phyloP scores from a whole-genome alignment of 2,113 vertebrate genomes.

The Bos indicus region DNA sequence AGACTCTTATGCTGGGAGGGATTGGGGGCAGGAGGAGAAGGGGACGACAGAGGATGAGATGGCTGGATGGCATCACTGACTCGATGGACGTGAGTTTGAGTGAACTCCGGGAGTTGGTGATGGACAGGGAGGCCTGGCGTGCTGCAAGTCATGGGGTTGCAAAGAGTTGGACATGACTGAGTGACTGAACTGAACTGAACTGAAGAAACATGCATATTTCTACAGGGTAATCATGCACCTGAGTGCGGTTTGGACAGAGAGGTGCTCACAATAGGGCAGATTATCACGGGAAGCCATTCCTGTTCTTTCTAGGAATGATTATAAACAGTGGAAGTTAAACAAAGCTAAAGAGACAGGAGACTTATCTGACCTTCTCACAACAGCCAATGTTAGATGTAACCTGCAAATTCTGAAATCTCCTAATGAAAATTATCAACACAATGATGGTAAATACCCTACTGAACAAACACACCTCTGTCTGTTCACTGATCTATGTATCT shows the following conservation, averaged over 20 bases:
- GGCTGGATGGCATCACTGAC: too few relatives aligned
- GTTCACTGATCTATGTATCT: not conserved
- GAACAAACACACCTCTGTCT: not conserved
- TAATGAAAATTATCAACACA: not conserved
- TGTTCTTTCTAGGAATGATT: not conserved
- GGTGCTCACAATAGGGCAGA: too few relatives aligned
- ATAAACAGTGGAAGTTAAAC: not conserved
- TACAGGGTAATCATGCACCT: fast-evolving
- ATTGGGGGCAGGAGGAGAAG: too few relatives aligned
- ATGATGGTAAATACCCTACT: not conserved
- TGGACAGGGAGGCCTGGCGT: too few relatives aligned
- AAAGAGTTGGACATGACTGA: too few relatives aligned
- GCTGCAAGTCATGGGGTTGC: too few relatives aligned
- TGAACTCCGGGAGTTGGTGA: too few relatives aligned
- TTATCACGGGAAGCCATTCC: not conserved
- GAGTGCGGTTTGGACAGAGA: not conserved
- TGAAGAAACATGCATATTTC: not conserved
- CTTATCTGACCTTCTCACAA: not conserved
- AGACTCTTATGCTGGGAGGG: too few relatives aligned
- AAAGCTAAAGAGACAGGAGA: not conserved
- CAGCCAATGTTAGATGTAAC: not conserved
- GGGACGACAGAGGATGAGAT: too few relatives aligned
- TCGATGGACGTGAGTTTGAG: too few relatives aligned
- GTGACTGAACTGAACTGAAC: too few relatives aligned
- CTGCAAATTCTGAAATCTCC: not conserved